These are phyloP conservation scores for Clupea harengus DNA, from an alignment of 2,113 vertebrate species.

Conservation along the genomic window DNA sequence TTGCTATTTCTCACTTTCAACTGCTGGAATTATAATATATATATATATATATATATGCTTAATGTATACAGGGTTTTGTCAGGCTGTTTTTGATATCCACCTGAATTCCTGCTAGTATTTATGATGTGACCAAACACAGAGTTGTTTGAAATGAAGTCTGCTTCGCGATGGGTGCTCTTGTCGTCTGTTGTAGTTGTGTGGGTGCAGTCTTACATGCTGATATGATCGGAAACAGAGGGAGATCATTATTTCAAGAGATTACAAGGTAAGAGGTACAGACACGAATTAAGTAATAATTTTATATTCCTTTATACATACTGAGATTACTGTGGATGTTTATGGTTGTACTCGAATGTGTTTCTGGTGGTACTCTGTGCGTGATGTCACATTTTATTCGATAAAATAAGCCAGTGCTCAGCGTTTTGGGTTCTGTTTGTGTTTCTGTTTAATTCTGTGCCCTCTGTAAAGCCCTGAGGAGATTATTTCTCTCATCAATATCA, in stretches of 20 bases:
- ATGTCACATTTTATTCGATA: background rate
- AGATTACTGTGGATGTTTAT: conserved; percentile 4
- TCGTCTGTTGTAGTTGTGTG: background rate
- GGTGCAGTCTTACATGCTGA: background rate
- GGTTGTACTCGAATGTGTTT: conserved; percentile 4
- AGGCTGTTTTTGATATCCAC: conserved; percentile 33
- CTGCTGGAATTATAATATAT: background rate
- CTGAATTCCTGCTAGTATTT: conserved; percentile 15
- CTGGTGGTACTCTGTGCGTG: conserved; percentile 13
- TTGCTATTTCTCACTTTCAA: conserved; percentile 34
- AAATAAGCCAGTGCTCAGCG: conserved; percentile 6
- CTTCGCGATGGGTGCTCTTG: background rate
- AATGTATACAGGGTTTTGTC: conserved; percentile 9
- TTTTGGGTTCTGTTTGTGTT: background rate
- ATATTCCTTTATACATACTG: conserved; percentile 16
- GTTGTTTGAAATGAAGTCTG: conserved; percentile 3
- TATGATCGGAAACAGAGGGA: background rate
- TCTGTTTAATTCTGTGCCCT: background rate
- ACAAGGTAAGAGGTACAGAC: background rate
- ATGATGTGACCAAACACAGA: conserved; percentile 25
- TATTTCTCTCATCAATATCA: background rate
- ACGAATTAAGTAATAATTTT: conserved; percentile 4
- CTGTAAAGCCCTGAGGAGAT: background rate
- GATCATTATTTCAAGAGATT: background rate
- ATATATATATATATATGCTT: conserved; percentile 14